Evolutionary conservation across 2,888 invertebrate species (phyloP).

Genomic region (Sinohyriopsis cumingii): DNA sequence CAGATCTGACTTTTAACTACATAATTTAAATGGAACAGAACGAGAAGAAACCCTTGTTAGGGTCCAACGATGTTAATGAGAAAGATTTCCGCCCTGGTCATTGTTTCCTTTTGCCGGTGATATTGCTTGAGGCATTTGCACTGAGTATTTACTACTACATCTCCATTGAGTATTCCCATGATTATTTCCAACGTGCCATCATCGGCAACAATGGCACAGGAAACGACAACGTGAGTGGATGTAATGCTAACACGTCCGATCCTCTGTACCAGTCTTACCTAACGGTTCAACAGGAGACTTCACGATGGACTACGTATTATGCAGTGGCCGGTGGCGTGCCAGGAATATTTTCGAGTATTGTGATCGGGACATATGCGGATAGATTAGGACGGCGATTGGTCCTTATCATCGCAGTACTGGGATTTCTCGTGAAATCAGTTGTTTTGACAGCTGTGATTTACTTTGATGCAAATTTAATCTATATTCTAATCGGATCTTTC

Average conservation of each 20-base stretch:
- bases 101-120: too few relatives aligned
- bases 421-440: slow-evolving; percentile 5
- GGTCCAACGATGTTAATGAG: too few relatives aligned
- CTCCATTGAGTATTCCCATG: too few relatives aligned
- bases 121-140: too few relatives aligned
- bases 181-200: too few relatives aligned
- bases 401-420: slow-evolving; percentile 16
- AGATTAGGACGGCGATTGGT: slow-evolving; percentile 28
- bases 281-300: slow-evolving; percentile 24
- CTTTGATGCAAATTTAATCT: slow-evolving; percentile 14
- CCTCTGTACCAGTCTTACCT: slow-evolving; percentile 10
- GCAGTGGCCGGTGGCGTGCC: slow-evolving; percentile 16
- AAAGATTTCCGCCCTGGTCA: too few relatives aligned
- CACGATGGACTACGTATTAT: slow-evolving; percentile 25
- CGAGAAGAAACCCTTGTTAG: too few relatives aligned
- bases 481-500: slow-evolving; percentile 12
- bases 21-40: too few relatives aligned
- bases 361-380: slow-evolving; percentile 34
- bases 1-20: too few relatives aligned
- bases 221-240: too few relatives aligned
- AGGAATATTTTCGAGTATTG: slow-evolving; percentile 24
- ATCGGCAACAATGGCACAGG: too few relatives aligned
- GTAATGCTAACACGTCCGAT: slow-evolving; percentile 6
- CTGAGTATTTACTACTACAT: too few relatives aligned
- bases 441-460: slow-evolving; percentile 12